phyloP scores from a whole-genome alignment of 1,140 invertebrate species.

The Hypothenemus hampei region DNA sequence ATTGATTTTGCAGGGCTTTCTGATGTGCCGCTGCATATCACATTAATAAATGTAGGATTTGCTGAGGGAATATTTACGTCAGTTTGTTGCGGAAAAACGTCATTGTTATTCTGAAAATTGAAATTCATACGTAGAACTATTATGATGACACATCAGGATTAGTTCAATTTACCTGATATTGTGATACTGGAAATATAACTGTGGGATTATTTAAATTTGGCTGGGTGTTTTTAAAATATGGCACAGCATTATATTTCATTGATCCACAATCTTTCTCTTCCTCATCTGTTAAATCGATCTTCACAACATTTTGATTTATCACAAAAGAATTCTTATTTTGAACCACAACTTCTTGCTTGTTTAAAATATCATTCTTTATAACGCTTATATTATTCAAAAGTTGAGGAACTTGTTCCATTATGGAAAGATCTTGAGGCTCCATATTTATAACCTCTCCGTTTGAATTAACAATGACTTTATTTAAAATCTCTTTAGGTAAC shows the following conservation, averaged over 20 bases:
- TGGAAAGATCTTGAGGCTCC: constrained; percentile 30
- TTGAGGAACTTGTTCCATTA: background rate
- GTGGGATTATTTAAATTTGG: constrained; percentile 1
- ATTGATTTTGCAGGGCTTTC: background rate
- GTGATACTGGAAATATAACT: constrained; percentile 18
- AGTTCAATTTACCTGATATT: constrained; percentile 14
- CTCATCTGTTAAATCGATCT: constrained; percentile 36
- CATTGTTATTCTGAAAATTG: constrained; percentile 7
- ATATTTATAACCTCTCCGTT: constrained; percentile 41
- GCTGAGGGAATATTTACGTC: constrained; percentile 1
- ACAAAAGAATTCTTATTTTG: background rate
- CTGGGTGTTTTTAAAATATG: constrained; percentile 2
- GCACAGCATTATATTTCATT: constrained; percentile 3
- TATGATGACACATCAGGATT: background rate
- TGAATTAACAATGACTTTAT: constrained; percentile 39
- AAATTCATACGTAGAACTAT: background rate
- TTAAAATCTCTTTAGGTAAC: constrained; percentile 36
- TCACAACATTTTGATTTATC: constrained; percentile 31
- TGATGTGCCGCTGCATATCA: background rate
- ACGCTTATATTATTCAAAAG: background rate
- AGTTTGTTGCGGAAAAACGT: constrained; percentile 1
- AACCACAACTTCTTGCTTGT: background rate
- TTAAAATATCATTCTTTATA: background rate
- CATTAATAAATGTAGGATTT: constrained; percentile 6
- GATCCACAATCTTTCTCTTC: constrained; percentile 7